Base-by-base conservation (phyloP, 2,113 vertebrate species). In the Microcebus murinus region DNA sequence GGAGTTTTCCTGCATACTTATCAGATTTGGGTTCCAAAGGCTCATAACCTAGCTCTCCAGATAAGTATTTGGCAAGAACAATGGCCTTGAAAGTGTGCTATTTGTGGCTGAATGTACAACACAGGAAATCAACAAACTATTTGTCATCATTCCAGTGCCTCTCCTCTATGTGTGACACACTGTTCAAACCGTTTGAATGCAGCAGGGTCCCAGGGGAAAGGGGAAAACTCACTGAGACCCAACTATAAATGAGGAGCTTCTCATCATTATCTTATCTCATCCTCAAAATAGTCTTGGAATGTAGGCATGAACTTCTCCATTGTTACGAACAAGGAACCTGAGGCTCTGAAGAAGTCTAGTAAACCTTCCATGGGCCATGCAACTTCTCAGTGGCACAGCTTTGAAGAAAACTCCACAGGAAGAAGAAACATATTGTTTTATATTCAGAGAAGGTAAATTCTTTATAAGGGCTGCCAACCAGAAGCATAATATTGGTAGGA, bases 11-110 rank as follows among this genome's bases (percentile, higher is more conserved):
- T 94, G 50, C 39, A 74, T 74, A 42, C 9, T 74, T 94, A 93
- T 87, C 94, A 97, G 93, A 95, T 95, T 57, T 96, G 91, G 79
- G 73, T 80, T 50, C 42, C 67, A 79, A 77, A 88, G 90, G 2
- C 81, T 96, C 70, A 89, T 80, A 90, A 87, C 57, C 9, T 63
- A 65, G n/a, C 8, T 94, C 79, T 67, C 31, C 45, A 71, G 73
- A 55, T 84, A 91, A 85, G 29, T 31, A 68, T 93, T 88, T 96
- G 94, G 55, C 73, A 81, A 96, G 59, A 90, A 87, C 21, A 36
- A 29, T 57, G 82, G 65, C 42, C 82, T 91, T 76, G 55, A 96
- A 87, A 52, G 52, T 55, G 4, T 77, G 39, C 82, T 76, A 27
- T 79, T 86, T 63, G 36, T 83, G 73, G 25, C 9, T 45, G 27